Conservation (phyloP, 2,888 invertebrate genomes). For the Notodonta ziczac region DNA sequence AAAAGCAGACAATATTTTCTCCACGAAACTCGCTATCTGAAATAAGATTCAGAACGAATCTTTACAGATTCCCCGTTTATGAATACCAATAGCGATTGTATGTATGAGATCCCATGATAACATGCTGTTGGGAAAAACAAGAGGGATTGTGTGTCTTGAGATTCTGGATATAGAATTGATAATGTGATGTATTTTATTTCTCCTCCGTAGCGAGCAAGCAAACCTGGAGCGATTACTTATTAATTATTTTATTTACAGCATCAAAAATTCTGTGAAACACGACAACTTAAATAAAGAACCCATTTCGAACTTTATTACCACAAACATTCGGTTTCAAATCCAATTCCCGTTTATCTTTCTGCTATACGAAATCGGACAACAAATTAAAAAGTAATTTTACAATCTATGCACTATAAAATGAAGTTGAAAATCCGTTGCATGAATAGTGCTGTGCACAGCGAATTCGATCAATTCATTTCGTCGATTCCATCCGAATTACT, state of each 20-base stretch:
- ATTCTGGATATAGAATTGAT: not conserved
- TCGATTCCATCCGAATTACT: slow-evolving; percentile 70
- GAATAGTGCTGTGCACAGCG: slow-evolving; percentile 21
- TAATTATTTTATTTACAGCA: no score
- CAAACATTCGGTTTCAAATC: not conserved
- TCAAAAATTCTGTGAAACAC: no score
- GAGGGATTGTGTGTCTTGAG: slow-evolving; percentile 2
- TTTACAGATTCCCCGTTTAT: slow-evolving; percentile 43
- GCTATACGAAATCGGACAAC: slow-evolving; percentile 9
- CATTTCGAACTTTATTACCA: no score
- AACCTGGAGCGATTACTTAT: not conserved
- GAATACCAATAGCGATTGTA: slow-evolving; percentile 36
- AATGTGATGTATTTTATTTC: no score
- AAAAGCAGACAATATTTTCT: slow-evolving; percentile 13
- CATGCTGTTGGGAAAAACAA: slow-evolving; percentile 15
- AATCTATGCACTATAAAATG: slow-evolving; percentile 2
- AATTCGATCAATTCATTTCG: slow-evolving; percentile 51
- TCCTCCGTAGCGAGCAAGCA: no score
- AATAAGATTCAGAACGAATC: slow-evolving; percentile 42
- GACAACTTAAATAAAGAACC: no score
- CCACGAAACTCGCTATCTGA: slow-evolving; percentile 29
- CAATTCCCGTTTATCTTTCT: not conserved
- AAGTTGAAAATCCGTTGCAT: slow-evolving; percentile 15
- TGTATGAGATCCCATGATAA: slow-evolving; percentile 21
- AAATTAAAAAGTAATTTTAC: not conserved